Evolutionary conservation across 2,113 vertebrate species (phyloP).

Genomic region (Microcebus murinus): DNA sequence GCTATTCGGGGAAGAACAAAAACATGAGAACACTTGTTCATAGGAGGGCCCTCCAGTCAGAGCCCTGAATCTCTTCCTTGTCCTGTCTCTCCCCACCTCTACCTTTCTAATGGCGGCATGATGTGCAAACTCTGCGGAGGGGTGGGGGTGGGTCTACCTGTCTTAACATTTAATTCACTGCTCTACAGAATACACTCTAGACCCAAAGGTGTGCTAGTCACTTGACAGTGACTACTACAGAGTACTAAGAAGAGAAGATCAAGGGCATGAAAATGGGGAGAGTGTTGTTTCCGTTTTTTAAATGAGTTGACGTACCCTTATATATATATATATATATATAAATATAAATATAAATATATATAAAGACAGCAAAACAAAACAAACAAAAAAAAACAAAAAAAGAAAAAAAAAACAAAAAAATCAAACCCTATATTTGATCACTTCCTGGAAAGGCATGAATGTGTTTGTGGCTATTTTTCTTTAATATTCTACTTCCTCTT

Average conservation of each 20-base stretch:
- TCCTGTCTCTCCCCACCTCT: slow-evolving; percentile 79
- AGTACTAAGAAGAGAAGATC: slow-evolving; percentile 85
- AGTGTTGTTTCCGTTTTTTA: slow-evolving; percentile 83
- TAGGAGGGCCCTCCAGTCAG: slow-evolving; percentile 83
- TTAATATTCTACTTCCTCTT: slow-evolving; percentile 81
- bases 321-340: slow-evolving; percentile 85
- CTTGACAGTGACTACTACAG: slow-evolving; percentile 84
- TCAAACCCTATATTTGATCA: slow-evolving; percentile 85
- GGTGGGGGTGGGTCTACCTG: slow-evolving; percentile 81
- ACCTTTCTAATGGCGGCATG: slow-evolving; percentile 81
- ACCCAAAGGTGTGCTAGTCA: slow-evolving; percentile 84
- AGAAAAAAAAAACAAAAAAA: slow-evolving; percentile 75
- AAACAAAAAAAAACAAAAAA: slow-evolving; percentile 16
- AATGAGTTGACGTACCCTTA: slow-evolving; percentile 85
- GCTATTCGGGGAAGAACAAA: slow-evolving; percentile 78
- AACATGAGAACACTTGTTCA: slow-evolving; percentile 83
- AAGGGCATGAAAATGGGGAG: slow-evolving; percentile 73
- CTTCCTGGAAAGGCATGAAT: slow-evolving; percentile 84
- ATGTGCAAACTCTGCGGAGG: slow-evolving; percentile 82
- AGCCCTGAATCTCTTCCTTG: slow-evolving; percentile 84
- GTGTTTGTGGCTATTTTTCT: slow-evolving; percentile 84
- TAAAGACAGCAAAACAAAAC: slow-evolving; percentile 62
- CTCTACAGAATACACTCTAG: slow-evolving; percentile 85
- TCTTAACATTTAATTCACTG: slow-evolving; percentile 87
- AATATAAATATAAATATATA: slow-evolving; percentile 54